These are phyloP conservation scores for Cisticola juncidis DNA, from an alignment of 2,113 vertebrate genomes.

Conservation along the genomic window DNA sequence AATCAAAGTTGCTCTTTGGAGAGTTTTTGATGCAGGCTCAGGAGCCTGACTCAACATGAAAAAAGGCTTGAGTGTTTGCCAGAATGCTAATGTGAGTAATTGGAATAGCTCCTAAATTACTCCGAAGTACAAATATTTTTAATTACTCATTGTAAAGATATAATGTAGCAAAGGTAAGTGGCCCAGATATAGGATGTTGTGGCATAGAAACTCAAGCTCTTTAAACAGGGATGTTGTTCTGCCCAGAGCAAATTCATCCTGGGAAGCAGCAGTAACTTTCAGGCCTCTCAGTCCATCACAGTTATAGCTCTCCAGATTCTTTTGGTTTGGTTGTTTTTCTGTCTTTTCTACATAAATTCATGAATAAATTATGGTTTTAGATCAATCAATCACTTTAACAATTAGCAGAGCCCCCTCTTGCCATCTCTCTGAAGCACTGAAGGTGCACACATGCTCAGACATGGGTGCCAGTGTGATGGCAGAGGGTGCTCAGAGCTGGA, in stretches of 20 bases:
- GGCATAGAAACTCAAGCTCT: neutral
- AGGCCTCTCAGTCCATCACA: neutral
- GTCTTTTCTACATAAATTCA: neutral
- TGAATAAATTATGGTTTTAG: neutral
- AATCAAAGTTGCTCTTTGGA: neutral
- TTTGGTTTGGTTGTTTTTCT: neutral
- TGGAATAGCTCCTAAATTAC: constrained; percentile 39
- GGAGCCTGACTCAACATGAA: constrained; percentile 4
- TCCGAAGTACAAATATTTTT: constrained; percentile 53
- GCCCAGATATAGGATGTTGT: neutral
- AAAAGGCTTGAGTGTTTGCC: constrained; percentile 37
- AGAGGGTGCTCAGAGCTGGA: neutral
- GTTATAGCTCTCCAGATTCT: neutral
- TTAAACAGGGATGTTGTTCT: neutral
- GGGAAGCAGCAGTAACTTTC: neutral
- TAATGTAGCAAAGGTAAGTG: neutral
- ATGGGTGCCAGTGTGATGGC: neutral
- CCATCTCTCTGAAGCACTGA: no score
- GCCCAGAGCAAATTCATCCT: neutral
- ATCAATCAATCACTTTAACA: neutral
- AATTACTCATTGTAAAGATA: constrained; percentile 27
- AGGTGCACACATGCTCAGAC: neutral
- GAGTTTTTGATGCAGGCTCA: neutral
- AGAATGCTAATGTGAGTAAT: constrained; percentile 50
- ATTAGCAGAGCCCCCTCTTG: neutral